These are phyloP conservation scores for Aplysina aerophoba DNA, from an alignment of 37 sponge, comb jelly and placozoan species.

Conservation along the genomic window DNA sequence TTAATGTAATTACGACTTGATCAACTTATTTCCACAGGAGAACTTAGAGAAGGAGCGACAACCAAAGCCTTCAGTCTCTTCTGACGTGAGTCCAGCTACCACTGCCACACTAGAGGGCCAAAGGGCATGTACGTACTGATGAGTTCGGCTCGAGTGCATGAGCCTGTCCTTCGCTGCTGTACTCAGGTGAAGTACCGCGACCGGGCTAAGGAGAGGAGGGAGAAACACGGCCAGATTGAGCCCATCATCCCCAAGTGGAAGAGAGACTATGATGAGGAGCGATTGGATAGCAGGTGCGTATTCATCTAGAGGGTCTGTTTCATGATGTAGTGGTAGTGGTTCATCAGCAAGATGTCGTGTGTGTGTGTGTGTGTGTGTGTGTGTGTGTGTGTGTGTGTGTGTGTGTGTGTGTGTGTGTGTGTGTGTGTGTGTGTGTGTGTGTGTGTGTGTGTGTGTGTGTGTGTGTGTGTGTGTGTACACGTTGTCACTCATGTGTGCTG, in stretches of 20 bases:
- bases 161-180: neutral
- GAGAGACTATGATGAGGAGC: conserved; percentile 43
- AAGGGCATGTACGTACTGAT: neutral
- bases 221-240: conserved; percentile 69
- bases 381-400: too few relatives aligned
- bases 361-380: conserved; percentile 21
- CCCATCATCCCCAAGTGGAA: conserved; percentile 86
- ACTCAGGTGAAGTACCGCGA: conserved; percentile 76
- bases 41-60: conserved; percentile 32
- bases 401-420: too few relatives aligned
- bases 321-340: neutral
- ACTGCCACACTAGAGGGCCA: neutral
- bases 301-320: neutral
- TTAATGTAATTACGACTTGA: too few relatives aligned
- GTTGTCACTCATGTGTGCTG: too few relatives aligned
- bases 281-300: too few relatives aligned
- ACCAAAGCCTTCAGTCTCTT: neutral
- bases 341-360: neutral
- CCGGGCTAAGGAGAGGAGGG: conserved; percentile 85
- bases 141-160: neutral
- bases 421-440: neutral
- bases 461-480: conserved; percentile 24
- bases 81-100: neutral
- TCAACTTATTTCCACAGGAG: conserved; percentile 14
- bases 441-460: neutral